phyloP scores from a whole-genome alignment of 1,140 invertebrate species.

The Bombus impatiens region DNA sequence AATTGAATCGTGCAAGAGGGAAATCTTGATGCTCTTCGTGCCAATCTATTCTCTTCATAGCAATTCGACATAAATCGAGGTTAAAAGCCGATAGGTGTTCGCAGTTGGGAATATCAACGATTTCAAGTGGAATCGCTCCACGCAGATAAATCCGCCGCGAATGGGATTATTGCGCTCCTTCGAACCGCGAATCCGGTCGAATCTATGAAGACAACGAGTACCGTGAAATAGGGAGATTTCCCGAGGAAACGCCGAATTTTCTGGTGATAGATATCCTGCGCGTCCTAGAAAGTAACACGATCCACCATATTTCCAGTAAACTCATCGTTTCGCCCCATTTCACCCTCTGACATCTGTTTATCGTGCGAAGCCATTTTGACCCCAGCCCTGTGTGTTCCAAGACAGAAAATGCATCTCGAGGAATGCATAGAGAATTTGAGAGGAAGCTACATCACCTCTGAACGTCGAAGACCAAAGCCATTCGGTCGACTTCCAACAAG shows the following conservation, averaged over 20 bases:
- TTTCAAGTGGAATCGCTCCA: not conserved
- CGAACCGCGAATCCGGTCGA: slow-evolving; percentile 13
- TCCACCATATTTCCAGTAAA: not conserved
- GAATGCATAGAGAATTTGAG: not conserved
- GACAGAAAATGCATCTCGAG: not conserved
- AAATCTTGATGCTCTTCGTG: no score
- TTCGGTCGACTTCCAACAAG: not conserved
- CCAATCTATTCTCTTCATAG: no score
- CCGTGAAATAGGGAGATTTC: slow-evolving; percentile 43
- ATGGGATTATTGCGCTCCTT: slow-evolving; percentile 9
- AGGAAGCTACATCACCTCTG: no score
- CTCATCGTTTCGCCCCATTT: not conserved
- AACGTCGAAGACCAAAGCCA: slow-evolving; percentile 6
- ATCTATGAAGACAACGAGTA: not conserved
- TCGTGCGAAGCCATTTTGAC: no score
- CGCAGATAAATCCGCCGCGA: slow-evolving; percentile 29
- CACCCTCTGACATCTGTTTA: no score
- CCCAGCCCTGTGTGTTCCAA: not conserved
- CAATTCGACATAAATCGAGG: not conserved
- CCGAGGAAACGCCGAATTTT: slow-evolving; percentile 3
- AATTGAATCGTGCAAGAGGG: no score
- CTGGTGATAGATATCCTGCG: not conserved
- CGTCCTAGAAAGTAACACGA: not conserved
- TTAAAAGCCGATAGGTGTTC: not conserved
- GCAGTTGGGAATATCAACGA: not conserved